Base-by-base conservation (phyloP, 2,888 invertebrate species). In the Ectemnius lituratus region DNA sequence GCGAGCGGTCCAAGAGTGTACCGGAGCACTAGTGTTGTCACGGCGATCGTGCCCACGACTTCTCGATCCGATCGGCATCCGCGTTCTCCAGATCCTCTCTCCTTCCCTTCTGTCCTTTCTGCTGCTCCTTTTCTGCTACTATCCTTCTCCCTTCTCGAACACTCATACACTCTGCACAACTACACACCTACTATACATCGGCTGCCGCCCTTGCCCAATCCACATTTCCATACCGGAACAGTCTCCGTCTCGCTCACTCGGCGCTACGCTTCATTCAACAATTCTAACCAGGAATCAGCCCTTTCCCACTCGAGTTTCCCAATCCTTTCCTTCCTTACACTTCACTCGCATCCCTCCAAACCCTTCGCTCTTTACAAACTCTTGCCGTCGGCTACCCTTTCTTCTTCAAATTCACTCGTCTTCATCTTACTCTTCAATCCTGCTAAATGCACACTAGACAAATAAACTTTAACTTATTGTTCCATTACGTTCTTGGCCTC, bases 41-140 rank as follows among this genome's bases (percentile, higher is more conserved):
- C 88, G 87, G 88, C 88, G 83, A 88, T 86, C 88, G 85, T 85
- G 84, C 85, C 86, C 87, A 86, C 86, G 86, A 87, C 84, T 88
- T 84, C 85, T 81, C 82, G 74, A 78, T 78, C 74, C 76, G 78
- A 64, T 81, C 81, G 80, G 79, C 64, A 78, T 82, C 82, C 72
- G 78, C 79, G 78, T 75, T 83, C 80, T 78, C 70, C 5, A 52
- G 52, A 16, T 52, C 52, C 52, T 52, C 52, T 14, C 52, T 52
- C 28, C 52, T n/a, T 56, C 46, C 16, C 60, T 59, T 27, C 46
- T 62, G 49, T 47, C 11, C 60, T 20, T 16, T 63, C 65, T 62
- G 52, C 27, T 59, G 65, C 52, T 64, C 62, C 45, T 13, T 28
- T 27, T 65, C 59, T 28, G 28, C 58, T 18, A 27, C 8, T 57